Base-by-base conservation (phyloP, 1,140 invertebrate genomes). In the Bombus turneri region DNA sequence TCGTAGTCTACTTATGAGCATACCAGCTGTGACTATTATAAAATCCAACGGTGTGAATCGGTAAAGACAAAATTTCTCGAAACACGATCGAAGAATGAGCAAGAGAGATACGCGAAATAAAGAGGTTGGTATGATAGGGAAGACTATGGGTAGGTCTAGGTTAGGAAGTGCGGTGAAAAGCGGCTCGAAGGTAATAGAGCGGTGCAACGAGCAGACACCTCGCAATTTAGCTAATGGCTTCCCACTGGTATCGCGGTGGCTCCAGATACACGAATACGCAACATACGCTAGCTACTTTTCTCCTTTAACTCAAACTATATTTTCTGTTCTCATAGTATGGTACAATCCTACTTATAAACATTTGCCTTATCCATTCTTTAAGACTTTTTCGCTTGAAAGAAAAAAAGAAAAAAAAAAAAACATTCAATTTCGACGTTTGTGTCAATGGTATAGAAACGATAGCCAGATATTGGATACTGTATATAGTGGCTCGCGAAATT, bases 201-300 rank as follows among this genome's bases (percentile, higher is more conserved):
- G 92, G 90, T 93, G 93, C 93, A 93, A 93, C 93, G 92, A 93
- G 93, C 92, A 94, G 93, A 94, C 93, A 93, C 92, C 93, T 93
- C 91, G 93, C 93, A 94, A 94, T 94, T 94, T 94, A 91, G 93
- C 92, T 94, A 94, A 94, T 94, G 93, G 93, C 90, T 91, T 94
- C 93, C 91, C 92, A 90, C 91, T 90, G 91, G 90, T 92, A 93
- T 90, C 91, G 81, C 18, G n/a, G 59, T 59, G 13, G 57, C 59
- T 76, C 72, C 41, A 34, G 59, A 39, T 47, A 53, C 59, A 53
- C 66, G 64, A 66, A 78, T 71, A 59, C 75, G 82, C 64, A 76
- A 84, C 82, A 69, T 53, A 47, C 43, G 41, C 62, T 15, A 68
- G 62, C 81, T 78, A 83, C 81, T 83, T 83, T 76, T 83, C 81